Percentiles rank a stretch among this genome's conserved stretches.
These are phyloP conservation scores for Erebia epiphron DNA, from an alignment of 2,888 invertebrate species.

Conservation along the genomic window DNA sequence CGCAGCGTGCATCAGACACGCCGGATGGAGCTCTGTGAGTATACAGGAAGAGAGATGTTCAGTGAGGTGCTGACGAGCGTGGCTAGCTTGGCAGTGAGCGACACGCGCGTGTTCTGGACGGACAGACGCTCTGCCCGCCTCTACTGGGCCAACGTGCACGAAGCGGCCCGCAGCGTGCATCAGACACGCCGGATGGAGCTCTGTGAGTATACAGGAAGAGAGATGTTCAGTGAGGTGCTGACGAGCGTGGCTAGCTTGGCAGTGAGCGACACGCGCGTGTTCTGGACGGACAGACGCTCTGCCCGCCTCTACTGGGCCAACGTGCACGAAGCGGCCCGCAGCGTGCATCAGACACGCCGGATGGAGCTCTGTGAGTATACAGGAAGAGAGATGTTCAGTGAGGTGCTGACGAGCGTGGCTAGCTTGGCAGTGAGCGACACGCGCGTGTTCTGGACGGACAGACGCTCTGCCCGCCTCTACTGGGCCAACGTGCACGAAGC, in stretches of 20 bases:
- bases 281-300: slow-evolving; percentile 86
- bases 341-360: not conserved
- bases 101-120: too few species aligned
- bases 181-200: too few species aligned
- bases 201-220: too few species aligned
- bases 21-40: too few species aligned
- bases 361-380: slow-evolving; percentile 42
- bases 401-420: slow-evolving; percentile 48
- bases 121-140: too few species aligned
- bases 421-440: slow-evolving; percentile 76
- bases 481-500: slow-evolving; percentile 72
- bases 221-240: too few species aligned
- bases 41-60: too few species aligned
- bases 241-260: slow-evolving; percentile 81
- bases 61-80: too few species aligned
- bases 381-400: slow-evolving; percentile 68
- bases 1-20: too few species aligned
- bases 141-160: too few species aligned
- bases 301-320: slow-evolving; percentile 81
- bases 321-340: slow-evolving; percentile 51
- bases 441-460: slow-evolving; percentile 87
- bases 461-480: slow-evolving; percentile 80
- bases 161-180: too few species aligned
- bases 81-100: too few species aligned
- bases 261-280: slow-evolving; percentile 84